Evolutionary conservation across 2,113 vertebrate species (phyloP).

Genomic region (Dolichallabes microphthalmus): DNA sequence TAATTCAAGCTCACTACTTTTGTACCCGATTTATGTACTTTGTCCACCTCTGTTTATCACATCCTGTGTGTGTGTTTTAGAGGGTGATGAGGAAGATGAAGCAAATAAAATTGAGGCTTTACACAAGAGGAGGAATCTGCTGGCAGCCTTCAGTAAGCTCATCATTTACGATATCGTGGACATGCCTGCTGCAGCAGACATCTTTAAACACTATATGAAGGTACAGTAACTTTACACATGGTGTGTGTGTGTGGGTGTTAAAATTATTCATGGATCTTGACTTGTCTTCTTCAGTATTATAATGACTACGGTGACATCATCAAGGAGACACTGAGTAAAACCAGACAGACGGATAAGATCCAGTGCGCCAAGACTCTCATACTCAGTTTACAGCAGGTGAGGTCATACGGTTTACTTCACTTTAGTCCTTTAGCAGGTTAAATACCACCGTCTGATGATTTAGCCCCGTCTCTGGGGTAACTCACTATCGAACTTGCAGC

Average conservation of each 20-base stretch:
- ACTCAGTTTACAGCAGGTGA: constrained; percentile 98
- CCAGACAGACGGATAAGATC: constrained; percentile 98
- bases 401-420: not conserved
- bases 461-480: not conserved
- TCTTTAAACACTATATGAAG: constrained; percentile 99
- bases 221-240: constrained; percentile 61
- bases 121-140: constrained; percentile 96
- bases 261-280: not conserved
- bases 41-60: too few relatives aligned
- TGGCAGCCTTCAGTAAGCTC: constrained; percentile 97
- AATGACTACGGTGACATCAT: constrained; percentile 99
- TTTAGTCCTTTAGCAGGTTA: not conserved
- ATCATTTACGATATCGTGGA: constrained; percentile 99
- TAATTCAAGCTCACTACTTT: too few relatives aligned
- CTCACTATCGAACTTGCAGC: not conserved
- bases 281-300: constrained; percentile 81
- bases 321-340: constrained; percentile 98
- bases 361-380: constrained; percentile 98
- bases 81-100: constrained; percentile 98
- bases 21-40: too few relatives aligned
- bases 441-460: not conserved
- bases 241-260: not conserved
- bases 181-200: constrained; percentile 97
- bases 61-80: constrained; percentile 61
- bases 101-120: constrained; percentile 99